Evolutionary conservation across 2,113 vertebrate species (phyloP).

Genomic region (Colistium nudipinnis): DNA sequence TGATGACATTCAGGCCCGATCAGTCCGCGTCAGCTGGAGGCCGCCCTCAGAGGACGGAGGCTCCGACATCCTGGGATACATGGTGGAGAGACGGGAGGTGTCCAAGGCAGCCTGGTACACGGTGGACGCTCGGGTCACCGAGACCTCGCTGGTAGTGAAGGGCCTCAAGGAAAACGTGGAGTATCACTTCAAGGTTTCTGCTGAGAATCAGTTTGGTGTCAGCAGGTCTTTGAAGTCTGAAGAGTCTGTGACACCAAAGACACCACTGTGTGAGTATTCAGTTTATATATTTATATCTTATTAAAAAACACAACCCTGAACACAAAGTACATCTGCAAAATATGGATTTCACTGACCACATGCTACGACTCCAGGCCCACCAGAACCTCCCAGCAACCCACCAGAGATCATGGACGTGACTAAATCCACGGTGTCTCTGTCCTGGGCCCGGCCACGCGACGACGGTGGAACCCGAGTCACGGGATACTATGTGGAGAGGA

Average conservation of each 20-base stretch:
- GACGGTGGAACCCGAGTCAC: constrained; percentile 96
- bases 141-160: constrained; percentile 93
- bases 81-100: constrained; percentile 94
- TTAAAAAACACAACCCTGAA: background rate
- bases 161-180: constrained; percentile 97
- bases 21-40: constrained; percentile 97
- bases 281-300: background rate
- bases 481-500: constrained; percentile 96
- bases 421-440: constrained; percentile 90
- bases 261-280: constrained; percentile 91
- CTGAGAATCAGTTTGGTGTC: constrained; percentile 96
- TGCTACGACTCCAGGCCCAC: constrained; percentile 83
- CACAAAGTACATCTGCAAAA: background rate
- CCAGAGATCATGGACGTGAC: constrained; percentile 95
- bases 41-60: constrained; percentile 94
- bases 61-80: constrained; percentile 92
- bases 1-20: constrained; percentile 96
- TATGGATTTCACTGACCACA: background rate
- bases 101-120: constrained; percentile 98
- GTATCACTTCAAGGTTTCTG: constrained; percentile 96
- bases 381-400: constrained; percentile 95
- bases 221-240: constrained; percentile 97
- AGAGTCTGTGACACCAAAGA: constrained; percentile 92
- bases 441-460: constrained; percentile 95
- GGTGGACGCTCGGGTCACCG: constrained; percentile 91